phyloP scores from a whole-genome alignment of 2,113 vertebrate species.

The Brachirus orientalis region DNA sequence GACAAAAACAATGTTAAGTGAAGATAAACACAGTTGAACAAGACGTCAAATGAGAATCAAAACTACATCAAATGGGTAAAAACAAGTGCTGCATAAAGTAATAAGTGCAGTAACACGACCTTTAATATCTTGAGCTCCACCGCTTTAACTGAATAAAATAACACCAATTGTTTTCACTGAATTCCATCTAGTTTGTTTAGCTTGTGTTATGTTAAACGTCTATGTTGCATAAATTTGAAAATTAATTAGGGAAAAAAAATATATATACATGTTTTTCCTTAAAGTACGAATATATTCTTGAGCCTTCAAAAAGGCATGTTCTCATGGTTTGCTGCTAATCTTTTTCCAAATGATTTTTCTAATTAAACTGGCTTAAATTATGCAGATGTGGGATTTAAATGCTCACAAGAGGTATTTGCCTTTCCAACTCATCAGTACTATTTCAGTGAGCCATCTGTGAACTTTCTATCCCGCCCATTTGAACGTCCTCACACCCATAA shows the following conservation, averaged over 20 bases:
- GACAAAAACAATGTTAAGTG: background rate
- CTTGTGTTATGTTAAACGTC: too few species aligned
- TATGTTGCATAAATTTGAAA: conserved; percentile 20
- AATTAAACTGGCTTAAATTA: conserved; percentile 54
- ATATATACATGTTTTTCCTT: background rate
- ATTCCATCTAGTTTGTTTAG: too few species aligned
- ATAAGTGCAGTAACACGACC: too few species aligned
- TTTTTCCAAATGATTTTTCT: conserved; percentile 39
- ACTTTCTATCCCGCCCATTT: conserved; percentile 33
- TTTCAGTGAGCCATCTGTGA: conserved; percentile 50
- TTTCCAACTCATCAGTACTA: conserved; percentile 49
- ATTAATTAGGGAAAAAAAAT: conserved; percentile 6
- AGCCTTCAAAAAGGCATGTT: conserved; percentile 3
- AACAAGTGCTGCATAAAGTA: too few species aligned
- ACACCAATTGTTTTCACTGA: too few species aligned
- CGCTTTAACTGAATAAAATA: too few species aligned
- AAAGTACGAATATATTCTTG: conserved; percentile 2
- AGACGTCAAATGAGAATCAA: too few species aligned
- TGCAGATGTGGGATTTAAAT: conserved; percentile 30
- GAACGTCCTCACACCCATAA: conserved; percentile 37
- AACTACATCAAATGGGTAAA: too few species aligned
- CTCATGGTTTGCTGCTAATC: conserved; percentile 26
- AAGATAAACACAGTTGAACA: background rate
- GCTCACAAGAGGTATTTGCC: conserved; percentile 29
- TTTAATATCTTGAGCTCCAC: too few species aligned